A percentile compares a stretch with the other conserved stretches of the same genome.
These are phyloP conservation scores for Acromyrmex heyeri DNA, from an alignment of 1,140 invertebrate species.

Conservation along the genomic window DNA sequence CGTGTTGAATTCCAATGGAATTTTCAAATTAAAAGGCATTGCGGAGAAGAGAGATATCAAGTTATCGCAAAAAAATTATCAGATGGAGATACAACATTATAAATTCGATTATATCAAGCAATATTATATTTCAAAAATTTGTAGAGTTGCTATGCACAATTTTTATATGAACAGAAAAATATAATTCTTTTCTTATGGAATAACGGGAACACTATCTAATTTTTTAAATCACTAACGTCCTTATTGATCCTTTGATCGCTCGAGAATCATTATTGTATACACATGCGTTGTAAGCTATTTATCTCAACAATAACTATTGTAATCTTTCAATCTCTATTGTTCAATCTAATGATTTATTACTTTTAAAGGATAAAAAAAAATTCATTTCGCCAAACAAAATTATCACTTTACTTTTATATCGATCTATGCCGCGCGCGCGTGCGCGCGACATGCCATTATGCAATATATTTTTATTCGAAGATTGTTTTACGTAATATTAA, in stretches of 20 bases:
- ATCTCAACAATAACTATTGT: background rate
- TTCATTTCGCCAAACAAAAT: background rate
- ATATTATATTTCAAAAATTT: background rate
- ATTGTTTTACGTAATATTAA: background rate
- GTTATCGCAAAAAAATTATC: background rate
- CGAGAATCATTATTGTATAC: background rate
- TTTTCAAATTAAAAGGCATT: conserved; percentile 12
- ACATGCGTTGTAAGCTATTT: background rate
- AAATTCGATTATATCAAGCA: background rate
- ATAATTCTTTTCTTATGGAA: conserved; percentile 1
- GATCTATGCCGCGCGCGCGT: background rate
- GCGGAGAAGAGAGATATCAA: background rate
- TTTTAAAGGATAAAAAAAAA: background rate
- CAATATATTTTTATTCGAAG: background rate
- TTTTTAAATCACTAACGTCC: background rate
- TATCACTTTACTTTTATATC: conserved; percentile 1
- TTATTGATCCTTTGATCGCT: conserved; percentile 18
- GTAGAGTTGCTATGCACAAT: background rate
- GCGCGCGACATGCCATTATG: too few relatives aligned
- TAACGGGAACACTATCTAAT: background rate
- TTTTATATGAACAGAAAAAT: background rate
- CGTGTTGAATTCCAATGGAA: background rate
- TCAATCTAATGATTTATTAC: conserved; percentile 1
- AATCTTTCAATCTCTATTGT: conserved; percentile 16
- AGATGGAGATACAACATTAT: background rate